Base-by-base conservation (phyloP, 1,140 invertebrate species). In the Metopolophium dirhodum region DNA sequence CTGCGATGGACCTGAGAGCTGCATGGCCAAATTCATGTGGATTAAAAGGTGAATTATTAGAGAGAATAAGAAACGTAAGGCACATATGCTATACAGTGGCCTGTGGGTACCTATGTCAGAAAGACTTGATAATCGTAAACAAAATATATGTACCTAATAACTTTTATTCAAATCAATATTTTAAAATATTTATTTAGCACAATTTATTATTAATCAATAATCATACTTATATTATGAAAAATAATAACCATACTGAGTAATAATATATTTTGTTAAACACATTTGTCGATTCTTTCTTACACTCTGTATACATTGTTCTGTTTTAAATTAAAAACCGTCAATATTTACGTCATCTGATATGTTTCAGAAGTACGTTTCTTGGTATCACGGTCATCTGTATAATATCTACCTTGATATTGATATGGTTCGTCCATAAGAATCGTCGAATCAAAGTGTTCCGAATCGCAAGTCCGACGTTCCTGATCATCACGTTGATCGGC, bases 391-490 rank as follows among this genome's bases (percentile, higher is more conserved):
- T 93, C 14, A n/a, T 93, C 14, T 93, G 91, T 57, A 93, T 93
- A 8, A 45, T 86, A 41, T 86, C n/a, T 14, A 93, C 91, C 0
- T 35, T 85, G n/a, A 86, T 86, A 93, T 51, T 99, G 35, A 97
- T 97, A 30, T 96, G 96, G 49, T 97, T 98, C 94, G 97, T 98
- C 82, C 98, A 97, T 94, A 96, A 97, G 94, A 97, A 98, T 94
- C 96, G 97, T 26, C 96, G 97, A 91, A 96, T 98, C 83, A 98
- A 98, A 95, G 98, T 98, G 54, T 98, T 99, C 95, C 97, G 98
- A 94, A 97, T 98, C 2, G 98, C 98, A 45, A 98, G 97, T 94
- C 98, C 98, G 61, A 98, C 98, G 93, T 99, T 99, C 95, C 96
- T 98, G 90, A 97, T 97, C 94, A 98, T 98, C 94, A 98, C 98